Base-by-base conservation (phyloP, 1,140 invertebrate species). In the Samia ricini region DNA sequence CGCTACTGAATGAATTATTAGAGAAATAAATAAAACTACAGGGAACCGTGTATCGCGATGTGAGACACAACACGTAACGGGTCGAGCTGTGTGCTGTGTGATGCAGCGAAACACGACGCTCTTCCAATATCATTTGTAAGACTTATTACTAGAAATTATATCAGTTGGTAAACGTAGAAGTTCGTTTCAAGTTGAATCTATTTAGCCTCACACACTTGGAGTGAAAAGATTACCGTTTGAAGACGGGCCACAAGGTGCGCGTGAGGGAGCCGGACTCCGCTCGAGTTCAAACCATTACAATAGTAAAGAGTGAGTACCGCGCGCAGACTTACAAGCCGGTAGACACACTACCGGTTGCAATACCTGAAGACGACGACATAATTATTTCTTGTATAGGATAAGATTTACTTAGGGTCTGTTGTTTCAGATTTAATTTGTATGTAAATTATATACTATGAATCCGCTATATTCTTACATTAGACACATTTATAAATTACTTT, bases 261-360 rank as follows among this genome's bases (percentile, higher is more conserved):
- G 4, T 4, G 4, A 0, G 62, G 42, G 33, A 26, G 22, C 24
- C 26, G 26, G 26, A 29, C 6, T 29, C 26, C 4, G 4, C 12
- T 56, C 54, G 18, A 42, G n/a, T 42, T 52, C 19, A 52, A 52
- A 21, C 20, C 51, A 52, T 52, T 52, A 52, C 51, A 52, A 52
- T 52, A 23, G 56, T 58, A 58, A 58, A 42, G 29, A 48, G 36
- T 60, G 49, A 12, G 48, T 21, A 15, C 49, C 22, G 10, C 18
- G 8, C 18, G 7, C 24, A 24, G 55, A 56, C 23, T n/a, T 22
- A 42, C 33, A 42, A 10, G 4, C 33, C 8, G 15, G 10, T 42
- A 42, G 33, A 42, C 33, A 42, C 7, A 15, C 10, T 15, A n/a
- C 15, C 15, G 1, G 3, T 3, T 42, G 12, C 33, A 1, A 12